Evolutionary conservation across 2,888 invertebrate genomes (phyloP).

Genomic region (Troides aeacus): DNA sequence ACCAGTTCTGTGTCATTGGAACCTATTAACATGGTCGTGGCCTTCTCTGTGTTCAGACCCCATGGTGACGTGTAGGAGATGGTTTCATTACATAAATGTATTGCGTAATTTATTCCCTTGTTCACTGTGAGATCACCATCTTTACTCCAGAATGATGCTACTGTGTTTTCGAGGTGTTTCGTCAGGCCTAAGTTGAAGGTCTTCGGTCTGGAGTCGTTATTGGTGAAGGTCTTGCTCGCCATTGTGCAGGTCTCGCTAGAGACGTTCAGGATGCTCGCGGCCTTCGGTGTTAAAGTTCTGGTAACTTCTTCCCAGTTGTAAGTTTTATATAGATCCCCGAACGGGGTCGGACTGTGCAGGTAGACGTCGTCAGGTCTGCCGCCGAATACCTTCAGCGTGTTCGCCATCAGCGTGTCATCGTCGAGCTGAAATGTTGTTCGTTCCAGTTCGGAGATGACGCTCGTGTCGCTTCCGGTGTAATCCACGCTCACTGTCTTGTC

Average conservation of each 20-base stretch:
- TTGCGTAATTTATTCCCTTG: slow-evolving; percentile 37
- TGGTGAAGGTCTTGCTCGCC: slow-evolving; percentile 36
- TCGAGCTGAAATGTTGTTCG: slow-evolving; percentile 41
- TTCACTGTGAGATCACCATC: slow-evolving; percentile 34
- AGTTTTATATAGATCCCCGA: slow-evolving; percentile 48
- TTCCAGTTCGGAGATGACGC: slow-evolving; percentile 44
- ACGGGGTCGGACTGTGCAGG: slow-evolving; percentile 50
- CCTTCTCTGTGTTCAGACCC: slow-evolving; percentile 33
- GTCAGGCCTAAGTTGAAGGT: slow-evolving; percentile 39
- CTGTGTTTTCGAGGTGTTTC: slow-evolving; percentile 39
- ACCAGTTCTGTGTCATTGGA: slow-evolving; percentile 35
- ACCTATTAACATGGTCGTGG: slow-evolving; percentile 35
- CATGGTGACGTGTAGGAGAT: slow-evolving; percentile 37
- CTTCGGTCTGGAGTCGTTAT: slow-evolving; percentile 36
- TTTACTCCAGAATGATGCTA: slow-evolving; percentile 41
- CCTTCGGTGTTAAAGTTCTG: slow-evolving; percentile 41
- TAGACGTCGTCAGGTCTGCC: slow-evolving; percentile 41
- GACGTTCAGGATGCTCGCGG: slow-evolving; percentile 36
- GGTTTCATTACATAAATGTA: slow-evolving; percentile 35
- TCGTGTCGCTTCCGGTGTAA: slow-evolving; percentile 37
- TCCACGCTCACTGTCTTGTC: slow-evolving; percentile 34
- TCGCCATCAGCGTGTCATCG: slow-evolving; percentile 43
- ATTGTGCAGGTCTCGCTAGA: slow-evolving; percentile 36
- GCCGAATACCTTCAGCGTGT: slow-evolving; percentile 40
- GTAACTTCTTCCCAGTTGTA: slow-evolving; percentile 47